Evolutionary conservation across 2,888 invertebrate genomes (phyloP), one percentile per base, ranked within the genome.

Genomic region (Spialia ferax): DNA sequence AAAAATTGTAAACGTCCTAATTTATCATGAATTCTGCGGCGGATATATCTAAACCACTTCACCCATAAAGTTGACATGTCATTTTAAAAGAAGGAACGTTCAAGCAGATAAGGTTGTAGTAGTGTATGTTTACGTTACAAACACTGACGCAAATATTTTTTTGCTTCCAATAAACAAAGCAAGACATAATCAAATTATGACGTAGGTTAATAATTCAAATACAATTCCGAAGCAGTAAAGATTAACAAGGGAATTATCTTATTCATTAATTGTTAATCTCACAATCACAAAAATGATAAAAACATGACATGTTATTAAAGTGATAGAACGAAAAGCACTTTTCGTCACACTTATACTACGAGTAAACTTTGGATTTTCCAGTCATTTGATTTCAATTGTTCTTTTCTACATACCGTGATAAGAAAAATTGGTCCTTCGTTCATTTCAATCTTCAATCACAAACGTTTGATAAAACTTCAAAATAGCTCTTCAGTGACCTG

Each of bases 341-440:
- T 32, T 32, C 32, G 11, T 10, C 32, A 32, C 32, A 32, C 10
- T 32, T 32, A 32, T 32, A 32, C 32, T 11, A 11, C 11, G 2
- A 18, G 8, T 45, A 6, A 8, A 45, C 8, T 45, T 18, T 18
- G 20, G 48, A 3, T 20, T 10, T 48, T 48, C 4, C 1, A 1
- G 35, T 35, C 13, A 38, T 38, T 38, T 38, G 2, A 45, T 18
- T 45, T 18, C 10, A 8, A 20, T n/a, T 7, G 6, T 45, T 2
- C 7, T 45, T n/a, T 20, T 2, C 0, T 23, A 60, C 60, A n/a
- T 60, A 60, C 60, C 60, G 15, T 60, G 35, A 61, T 61, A 29
- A 61, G 50, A 15, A 61, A 61, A 50, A 61, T 61, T 11, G 61
- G 61, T 50, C 61, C 61, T 20, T 61, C 61, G 32, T 50, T 61